phyloP scores from a whole-genome alignment of 1,140 invertebrate genomes.

The Ceratosolen solmsi region DNA sequence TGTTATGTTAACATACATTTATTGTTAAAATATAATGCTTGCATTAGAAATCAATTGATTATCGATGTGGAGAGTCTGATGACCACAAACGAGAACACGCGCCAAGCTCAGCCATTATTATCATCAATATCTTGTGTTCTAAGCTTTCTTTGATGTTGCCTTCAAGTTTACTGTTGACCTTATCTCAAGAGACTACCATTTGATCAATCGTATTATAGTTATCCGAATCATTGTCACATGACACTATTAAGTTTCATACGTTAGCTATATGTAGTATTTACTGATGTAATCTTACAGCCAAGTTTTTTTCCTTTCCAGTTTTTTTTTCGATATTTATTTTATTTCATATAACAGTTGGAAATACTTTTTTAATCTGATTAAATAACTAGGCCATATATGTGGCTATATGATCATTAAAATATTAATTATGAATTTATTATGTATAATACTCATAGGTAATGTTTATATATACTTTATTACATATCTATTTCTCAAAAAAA shows the following conservation, averaged over 20 bases:
- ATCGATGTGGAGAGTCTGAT: neutral
- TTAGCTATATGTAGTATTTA: conserved; percentile 15
- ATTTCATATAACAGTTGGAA: neutral
- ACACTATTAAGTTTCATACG: conserved; percentile 41
- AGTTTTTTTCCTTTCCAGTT: neutral
- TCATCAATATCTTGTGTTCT: conserved; percentile 15
- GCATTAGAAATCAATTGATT: too few relatives aligned
- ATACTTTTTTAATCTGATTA: neutral
- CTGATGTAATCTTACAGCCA: neutral
- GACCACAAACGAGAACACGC: conserved; percentile 22
- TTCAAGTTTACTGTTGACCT: conserved; percentile 32
- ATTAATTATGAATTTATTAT: too few relatives aligned
- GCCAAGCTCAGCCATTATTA: conserved; percentile 24
- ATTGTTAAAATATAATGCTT: neutral
- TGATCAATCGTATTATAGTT: conserved; percentile 4
- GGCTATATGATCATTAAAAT: too few relatives aligned
- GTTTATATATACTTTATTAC: too few relatives aligned
- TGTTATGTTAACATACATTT: neutral
- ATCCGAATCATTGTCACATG: conserved; percentile 40
- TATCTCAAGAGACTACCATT: conserved; percentile 34
- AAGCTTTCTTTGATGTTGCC: conserved; percentile 38
- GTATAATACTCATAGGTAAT: too few relatives aligned
- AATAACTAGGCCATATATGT: neutral
- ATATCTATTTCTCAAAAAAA: too few relatives aligned
- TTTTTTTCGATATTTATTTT: neutral